phyloP scores from a whole-genome alignment of 2,113 vertebrate species.

The Etia nguti region DNA sequence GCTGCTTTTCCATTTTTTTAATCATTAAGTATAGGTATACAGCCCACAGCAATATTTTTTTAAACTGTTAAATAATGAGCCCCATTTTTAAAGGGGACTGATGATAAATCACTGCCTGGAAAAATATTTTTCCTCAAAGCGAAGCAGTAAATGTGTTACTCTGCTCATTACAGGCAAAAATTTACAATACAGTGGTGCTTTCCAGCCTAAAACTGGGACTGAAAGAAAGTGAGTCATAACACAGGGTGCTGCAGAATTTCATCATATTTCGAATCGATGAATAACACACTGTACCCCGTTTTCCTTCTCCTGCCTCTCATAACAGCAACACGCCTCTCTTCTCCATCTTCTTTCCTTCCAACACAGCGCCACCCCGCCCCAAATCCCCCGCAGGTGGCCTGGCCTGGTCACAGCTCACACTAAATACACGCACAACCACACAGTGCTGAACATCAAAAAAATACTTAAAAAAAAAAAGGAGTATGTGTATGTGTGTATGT shows the following conservation, averaged over 20 bases:
- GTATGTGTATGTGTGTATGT: constrained; percentile 17
- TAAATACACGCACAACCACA: constrained; percentile 10
- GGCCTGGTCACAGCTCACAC: constrained; percentile 36
- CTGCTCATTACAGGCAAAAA: constrained; percentile 17
- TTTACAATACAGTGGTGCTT: background rate
- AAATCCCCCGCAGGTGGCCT: constrained; percentile 71
- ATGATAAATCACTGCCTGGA: background rate
- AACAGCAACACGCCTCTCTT: constrained; percentile 7
- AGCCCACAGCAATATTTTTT: background rate
- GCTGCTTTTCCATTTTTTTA: background rate
- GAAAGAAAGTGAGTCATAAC: background rate
- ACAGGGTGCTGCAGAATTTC: constrained; percentile 1
- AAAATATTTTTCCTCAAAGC: background rate
- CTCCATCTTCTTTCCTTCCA: constrained; percentile 13
- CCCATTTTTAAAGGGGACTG: background rate
- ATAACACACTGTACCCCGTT: constrained; percentile 6
- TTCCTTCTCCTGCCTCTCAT: background rate
- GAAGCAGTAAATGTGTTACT: background rate
- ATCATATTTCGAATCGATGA: background rate
- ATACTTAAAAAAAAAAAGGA: background rate
- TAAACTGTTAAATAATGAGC: background rate
- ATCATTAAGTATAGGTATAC: background rate
- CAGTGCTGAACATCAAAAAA: background rate
- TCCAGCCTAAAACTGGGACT: background rate
- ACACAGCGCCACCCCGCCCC: constrained; percentile 32